Evolutionary conservation across 2,888 invertebrate species (phyloP).

Genomic region (Neoascia interrupta): DNA sequence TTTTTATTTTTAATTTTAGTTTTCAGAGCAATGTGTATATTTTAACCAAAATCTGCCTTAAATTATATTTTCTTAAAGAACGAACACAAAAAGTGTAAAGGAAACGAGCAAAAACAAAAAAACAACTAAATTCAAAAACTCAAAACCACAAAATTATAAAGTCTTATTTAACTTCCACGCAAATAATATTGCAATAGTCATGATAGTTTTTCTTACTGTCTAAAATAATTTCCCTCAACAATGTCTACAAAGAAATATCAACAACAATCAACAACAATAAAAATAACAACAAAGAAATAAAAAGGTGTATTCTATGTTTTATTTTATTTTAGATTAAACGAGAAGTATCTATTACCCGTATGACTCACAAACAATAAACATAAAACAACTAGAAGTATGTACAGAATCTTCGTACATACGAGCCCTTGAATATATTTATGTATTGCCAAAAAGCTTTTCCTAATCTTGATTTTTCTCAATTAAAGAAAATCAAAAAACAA

Average conservation of each 20-base stretch:
- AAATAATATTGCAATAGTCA: slow-evolving; percentile 39
- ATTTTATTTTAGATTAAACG: slow-evolving; percentile 41
- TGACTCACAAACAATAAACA: too few relatives aligned
- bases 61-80: slow-evolving; percentile 83
- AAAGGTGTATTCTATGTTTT: slow-evolving; percentile 77
- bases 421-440: too few relatives aligned
- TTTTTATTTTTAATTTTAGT: slow-evolving; percentile 41
- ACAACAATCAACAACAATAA: slow-evolving; percentile 66
- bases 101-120: slow-evolving; percentile 49
- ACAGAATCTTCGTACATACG: too few relatives aligned
- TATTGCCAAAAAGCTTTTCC: too few relatives aligned
- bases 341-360: too few relatives aligned
- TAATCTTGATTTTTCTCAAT: slow-evolving; percentile 23
- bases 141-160: slow-evolving; percentile 69
- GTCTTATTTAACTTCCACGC: slow-evolving; percentile 33
- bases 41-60: slow-evolving; percentile 85
- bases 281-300: slow-evolving; percentile 71
- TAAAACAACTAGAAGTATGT: too few relatives aligned
- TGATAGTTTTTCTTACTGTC: neutral
- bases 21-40: slow-evolving; percentile 80
- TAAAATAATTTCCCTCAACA: slow-evolving; percentile 6
- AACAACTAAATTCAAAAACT: slow-evolving; percentile 73
- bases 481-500: slow-evolving; percentile 4
- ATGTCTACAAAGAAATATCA: slow-evolving; percentile 24
- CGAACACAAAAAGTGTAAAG: slow-evolving; percentile 59